Conservation (phyloP, 2,888 invertebrate genomes). For the Griposia aprilina region DNA sequence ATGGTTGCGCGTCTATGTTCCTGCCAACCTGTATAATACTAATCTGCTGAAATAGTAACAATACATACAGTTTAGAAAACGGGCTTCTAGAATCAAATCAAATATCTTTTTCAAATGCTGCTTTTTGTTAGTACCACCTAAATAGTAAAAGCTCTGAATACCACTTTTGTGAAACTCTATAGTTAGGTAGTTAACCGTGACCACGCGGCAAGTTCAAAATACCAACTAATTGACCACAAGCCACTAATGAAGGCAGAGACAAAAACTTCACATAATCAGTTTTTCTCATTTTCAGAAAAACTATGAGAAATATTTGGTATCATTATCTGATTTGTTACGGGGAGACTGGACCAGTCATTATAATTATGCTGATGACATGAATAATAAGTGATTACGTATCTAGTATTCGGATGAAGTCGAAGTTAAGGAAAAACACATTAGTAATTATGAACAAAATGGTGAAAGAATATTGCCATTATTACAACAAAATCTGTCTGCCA, state of each 20-base stretch:
- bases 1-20: no score
- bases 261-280: slow-evolving; percentile 27
- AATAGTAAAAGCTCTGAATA: not conserved
- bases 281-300: slow-evolving; percentile 42
- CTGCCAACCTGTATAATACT: no score
- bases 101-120: no score
- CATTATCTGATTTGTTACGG: slow-evolving; percentile 22
- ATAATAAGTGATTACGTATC: slow-evolving; percentile 12
- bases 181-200: not conserved
- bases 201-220: slow-evolving; percentile 23
- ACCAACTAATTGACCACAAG: slow-evolving; percentile 34
- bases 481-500: not conserved
- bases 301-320: slow-evolving; percentile 27
- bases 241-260: slow-evolving; percentile 42
- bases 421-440: not conserved
- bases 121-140: not conserved
- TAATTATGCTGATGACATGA: not conserved
- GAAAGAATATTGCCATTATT: not conserved
- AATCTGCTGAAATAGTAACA: no score
- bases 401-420: not conserved
- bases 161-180: slow-evolving; percentile 14
- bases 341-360: not conserved
- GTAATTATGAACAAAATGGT: not conserved
- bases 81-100: not conserved
- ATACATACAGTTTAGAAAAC: not conserved